Evolutionary conservation across 2,888 invertebrate genomes (phyloP), one percentile per base, ranked within the genome.

Genomic region (Ptilodon capucinus): DNA sequence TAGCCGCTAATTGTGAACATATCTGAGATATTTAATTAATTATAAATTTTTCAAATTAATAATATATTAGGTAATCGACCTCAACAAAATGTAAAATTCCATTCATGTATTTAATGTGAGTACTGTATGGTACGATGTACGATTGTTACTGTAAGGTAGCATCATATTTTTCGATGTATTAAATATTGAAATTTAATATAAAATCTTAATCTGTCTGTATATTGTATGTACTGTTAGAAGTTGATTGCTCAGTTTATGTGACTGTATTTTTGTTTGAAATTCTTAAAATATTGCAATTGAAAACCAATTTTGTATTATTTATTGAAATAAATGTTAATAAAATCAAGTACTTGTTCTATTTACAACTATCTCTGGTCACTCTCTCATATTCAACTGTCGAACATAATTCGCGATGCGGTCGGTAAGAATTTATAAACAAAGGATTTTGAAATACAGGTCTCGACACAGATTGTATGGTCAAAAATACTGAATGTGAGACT

Each of bases 251-350:
- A 86, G 83, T 84, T 84, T 68, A 71, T 74, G 76, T 84, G 73
- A 78, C 68, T 77, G 73, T 74, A 73, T 70, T 70, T 76, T 68
- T 82, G 78, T 83, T 84, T 80, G 65, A 76, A 82, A 81, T 81
- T 83, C 73, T 77, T 73, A 74, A 64, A 77, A 79, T 79, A 81
- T 76, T 82, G 76, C 81, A 84, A 81, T 73, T 79, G 78, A 84
- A 65, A 85, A 85, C 79, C 82, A 84, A 79, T 87, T 89, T 89
- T 88, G 86, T 88, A 89, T 88, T 87, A 88, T 88, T 88, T 89
- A 88, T 89, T 88, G 87, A 89, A 38, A 88, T 90, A 90, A 89
- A 90, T 90, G 90, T 90, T 90, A 87, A 89, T 89, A 88, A 89
- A 90, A 89, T 89, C 88, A 84, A 54, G 39, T 52, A 32, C 19